These are phyloP conservation scores for Squalus acanthias DNA, from an alignment of 2,797 vertebrate species.

Conservation along the genomic window DNA sequence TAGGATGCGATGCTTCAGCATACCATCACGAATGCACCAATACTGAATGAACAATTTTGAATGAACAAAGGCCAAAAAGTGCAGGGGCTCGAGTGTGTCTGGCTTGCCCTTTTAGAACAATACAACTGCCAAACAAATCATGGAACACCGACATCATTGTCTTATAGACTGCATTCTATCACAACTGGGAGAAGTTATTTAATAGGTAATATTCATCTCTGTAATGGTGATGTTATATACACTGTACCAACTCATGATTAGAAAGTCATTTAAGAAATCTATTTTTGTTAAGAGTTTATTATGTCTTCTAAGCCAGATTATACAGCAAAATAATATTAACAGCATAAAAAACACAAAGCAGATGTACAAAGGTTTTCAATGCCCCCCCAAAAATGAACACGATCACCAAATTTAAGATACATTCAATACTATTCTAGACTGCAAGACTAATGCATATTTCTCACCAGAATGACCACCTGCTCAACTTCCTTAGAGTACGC, in stretches of 20 bases:
- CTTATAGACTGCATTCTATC: constrained; percentile 68
- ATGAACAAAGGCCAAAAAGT: constrained; percentile 77
- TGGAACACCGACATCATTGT: constrained; percentile 83
- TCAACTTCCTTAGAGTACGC: neutral
- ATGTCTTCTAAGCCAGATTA: neutral
- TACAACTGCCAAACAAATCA: constrained; percentile 90
- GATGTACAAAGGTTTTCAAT: neutral
- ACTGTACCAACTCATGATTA: neutral
- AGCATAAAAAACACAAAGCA: neutral
- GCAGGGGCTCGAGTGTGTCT: constrained; percentile 84
- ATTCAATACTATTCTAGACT: neutral
- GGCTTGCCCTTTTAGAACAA: constrained; percentile 83
- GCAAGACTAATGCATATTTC: neutral
- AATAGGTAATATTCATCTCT: constrained; percentile 57
- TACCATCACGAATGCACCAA: constrained; percentile 83
- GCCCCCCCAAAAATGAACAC: no score
- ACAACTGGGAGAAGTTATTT: constrained; percentile 70
- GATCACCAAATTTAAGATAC: neutral
- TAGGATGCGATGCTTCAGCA: constrained; percentile 73
- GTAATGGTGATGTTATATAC: constrained; percentile 21
- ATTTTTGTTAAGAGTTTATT: neutral
- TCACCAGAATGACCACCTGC: neutral
- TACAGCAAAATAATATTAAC: neutral
- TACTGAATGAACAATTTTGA: constrained; percentile 83
- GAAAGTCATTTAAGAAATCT: constrained; percentile 13